A percentile compares a stretch with the other conserved stretches of the same genome.
Conservation (phyloP, 2,113 vertebrate species). For the Pygathrix nemaeus region DNA sequence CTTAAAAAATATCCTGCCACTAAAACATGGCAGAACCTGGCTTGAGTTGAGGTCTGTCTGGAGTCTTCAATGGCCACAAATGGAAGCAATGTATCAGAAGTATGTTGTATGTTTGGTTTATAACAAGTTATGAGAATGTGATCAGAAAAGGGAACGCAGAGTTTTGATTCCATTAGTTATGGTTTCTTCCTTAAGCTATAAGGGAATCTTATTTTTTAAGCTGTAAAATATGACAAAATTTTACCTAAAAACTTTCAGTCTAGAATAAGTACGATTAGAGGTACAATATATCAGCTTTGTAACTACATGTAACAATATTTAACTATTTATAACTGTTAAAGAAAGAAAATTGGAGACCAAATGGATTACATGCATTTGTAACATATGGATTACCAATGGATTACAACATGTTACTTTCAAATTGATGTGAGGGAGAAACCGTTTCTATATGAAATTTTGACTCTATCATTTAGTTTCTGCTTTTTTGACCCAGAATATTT, state of each 20-base stretch:
- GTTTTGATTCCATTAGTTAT: background rate
- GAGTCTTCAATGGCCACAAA: background rate
- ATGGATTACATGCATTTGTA: background rate
- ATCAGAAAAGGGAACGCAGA: fast-evolving
- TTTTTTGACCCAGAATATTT: background rate
- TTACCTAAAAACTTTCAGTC: background rate
- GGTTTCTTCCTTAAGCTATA: background rate
- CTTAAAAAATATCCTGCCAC: background rate
- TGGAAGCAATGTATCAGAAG: background rate
- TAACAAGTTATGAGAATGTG: background rate
- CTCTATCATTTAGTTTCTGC: background rate
- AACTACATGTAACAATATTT: background rate
- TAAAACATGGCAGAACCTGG: background rate
- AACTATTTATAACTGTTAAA: background rate
- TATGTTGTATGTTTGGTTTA: background rate
- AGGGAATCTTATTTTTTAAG: background rate
- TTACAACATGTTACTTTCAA: background rate
- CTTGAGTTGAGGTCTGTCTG: background rate
- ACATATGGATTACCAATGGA: too few relatives aligned
- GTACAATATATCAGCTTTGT: background rate
- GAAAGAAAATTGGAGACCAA: background rate
- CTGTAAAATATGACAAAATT: background rate
- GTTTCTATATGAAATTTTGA: background rate
- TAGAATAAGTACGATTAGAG: background rate
- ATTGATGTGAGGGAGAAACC: background rate